These are phyloP conservation scores for Emydoidea blandingii DNA, from an alignment of 2,797 vertebrate genomes.

Conservation along the genomic window DNA sequence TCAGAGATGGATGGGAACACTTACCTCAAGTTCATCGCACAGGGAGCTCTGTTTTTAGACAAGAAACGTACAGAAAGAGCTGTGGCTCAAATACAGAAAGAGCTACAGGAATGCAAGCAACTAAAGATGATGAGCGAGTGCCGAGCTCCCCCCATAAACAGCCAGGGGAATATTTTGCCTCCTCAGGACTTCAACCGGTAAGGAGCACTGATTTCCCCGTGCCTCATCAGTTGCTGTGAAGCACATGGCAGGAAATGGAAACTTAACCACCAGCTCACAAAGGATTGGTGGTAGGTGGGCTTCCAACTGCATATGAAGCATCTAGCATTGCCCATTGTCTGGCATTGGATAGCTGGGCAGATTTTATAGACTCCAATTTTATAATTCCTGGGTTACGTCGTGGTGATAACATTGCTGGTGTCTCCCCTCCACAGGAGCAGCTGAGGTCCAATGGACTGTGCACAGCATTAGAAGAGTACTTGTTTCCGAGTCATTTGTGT, in stretches of 20 bases:
- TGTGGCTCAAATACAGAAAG: not conserved
- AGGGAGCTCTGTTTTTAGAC: constrained; percentile 41
- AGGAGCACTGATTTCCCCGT: not conserved
- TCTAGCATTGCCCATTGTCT: not conserved
- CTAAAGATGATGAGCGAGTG: constrained; percentile 68
- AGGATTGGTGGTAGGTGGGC: not conserved
- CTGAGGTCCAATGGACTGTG: not conserved
- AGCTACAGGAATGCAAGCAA: constrained; percentile 32
- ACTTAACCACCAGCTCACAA: not conserved
- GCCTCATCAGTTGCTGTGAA: not conserved
- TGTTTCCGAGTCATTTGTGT: not conserved
- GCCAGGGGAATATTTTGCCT: constrained; percentile 52
- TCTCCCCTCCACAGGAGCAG: not conserved
- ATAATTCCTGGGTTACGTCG: not conserved
- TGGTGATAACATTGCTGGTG: not conserved
- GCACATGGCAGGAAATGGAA: not conserved
- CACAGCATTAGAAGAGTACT: not conserved
- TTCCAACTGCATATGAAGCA: not conserved
- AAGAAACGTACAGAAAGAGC: constrained; percentile 8
- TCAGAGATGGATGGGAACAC: constrained; percentile 69
- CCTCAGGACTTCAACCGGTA: constrained; percentile 64
- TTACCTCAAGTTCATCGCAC: constrained; percentile 55
- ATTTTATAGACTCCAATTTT: not conserved
- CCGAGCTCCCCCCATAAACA: constrained; percentile 58
- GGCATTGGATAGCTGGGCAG: not conserved